Evolutionary conservation across 2,113 vertebrate species (phyloP).

Genomic region (Paralichthys olivaceus): DNA sequence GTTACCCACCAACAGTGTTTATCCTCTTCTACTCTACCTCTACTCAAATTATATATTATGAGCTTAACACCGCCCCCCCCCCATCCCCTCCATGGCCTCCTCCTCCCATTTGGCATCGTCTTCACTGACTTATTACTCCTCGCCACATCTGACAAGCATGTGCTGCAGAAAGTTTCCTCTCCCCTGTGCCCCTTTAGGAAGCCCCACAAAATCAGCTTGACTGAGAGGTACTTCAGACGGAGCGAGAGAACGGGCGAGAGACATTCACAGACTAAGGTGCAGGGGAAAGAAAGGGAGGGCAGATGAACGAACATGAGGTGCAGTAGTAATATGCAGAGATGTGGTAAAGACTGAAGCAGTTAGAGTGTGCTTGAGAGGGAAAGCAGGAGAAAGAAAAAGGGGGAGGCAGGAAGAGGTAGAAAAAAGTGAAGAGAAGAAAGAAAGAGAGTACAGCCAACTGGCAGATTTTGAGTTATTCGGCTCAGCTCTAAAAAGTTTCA

Average conservation of each 20-base stretch:
- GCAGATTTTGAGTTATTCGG: slow-evolving; percentile 76
- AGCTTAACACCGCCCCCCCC: slow-evolving; percentile 20
- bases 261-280: slow-evolving; percentile 30
- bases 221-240: slow-evolving; percentile 65
- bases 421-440: slow-evolving; percentile 64
- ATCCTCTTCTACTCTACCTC: not conserved
- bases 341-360: slow-evolving; percentile 41
- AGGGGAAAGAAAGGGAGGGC: slow-evolving; percentile 28
- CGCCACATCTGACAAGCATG: slow-evolving; percentile 82
- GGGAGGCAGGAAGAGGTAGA: slow-evolving; percentile 61
- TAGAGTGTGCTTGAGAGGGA: slow-evolving; percentile 33
- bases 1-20: not conserved
- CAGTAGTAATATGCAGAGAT: slow-evolving; percentile 39
- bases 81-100: slow-evolving; percentile 28
- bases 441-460: slow-evolving; percentile 78
- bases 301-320: slow-evolving; percentile 32
- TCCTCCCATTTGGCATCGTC: slow-evolving; percentile 38
- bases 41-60: slow-evolving; percentile 1
- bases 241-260: slow-evolving; percentile 27
- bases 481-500: slow-evolving; percentile 77
- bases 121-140: slow-evolving; percentile 53
- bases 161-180: slow-evolving; percentile 81
- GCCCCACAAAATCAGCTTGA: slow-evolving; percentile 67
- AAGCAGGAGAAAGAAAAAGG: slow-evolving; percentile 33
- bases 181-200: slow-evolving; percentile 71